Evolutionary conservation across 2,888 invertebrate genomes (phyloP).

Genomic region (Lepidochrysops patricia): DNA sequence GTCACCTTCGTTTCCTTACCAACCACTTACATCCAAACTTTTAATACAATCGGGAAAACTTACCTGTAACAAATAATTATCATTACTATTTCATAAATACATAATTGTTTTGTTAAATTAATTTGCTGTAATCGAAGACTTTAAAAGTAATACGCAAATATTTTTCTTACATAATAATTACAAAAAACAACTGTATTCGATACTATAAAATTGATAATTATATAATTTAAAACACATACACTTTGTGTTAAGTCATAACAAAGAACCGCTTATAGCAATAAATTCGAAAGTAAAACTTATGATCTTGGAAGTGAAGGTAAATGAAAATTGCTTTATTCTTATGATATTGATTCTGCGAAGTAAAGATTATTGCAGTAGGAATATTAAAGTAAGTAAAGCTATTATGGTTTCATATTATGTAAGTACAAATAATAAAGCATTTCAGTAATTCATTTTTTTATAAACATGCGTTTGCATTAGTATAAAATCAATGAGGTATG

Average conservation of each 20-base stretch:
- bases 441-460: too few relatives aligned
- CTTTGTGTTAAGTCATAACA: constrained; percentile 11
- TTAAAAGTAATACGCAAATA: too few relatives aligned
- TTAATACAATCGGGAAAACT: neutral
- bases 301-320: constrained; percentile 59
- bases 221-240: neutral
- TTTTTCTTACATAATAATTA: neutral
- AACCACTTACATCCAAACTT: neutral
- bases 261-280: constrained; percentile 1
- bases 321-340: neutral
- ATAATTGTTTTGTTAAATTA: too few relatives aligned
- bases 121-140: too few relatives aligned
- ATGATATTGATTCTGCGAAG: neutral
- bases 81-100: too few relatives aligned
- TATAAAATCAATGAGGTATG: too few relatives aligned
- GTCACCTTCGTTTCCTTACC: too few relatives aligned
- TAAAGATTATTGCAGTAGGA: neutral
- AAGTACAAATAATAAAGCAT: too few relatives aligned
- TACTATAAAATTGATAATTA: neutral
- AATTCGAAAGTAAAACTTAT: constrained; percentile 57
- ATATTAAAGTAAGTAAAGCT: neutral
- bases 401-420: too few relatives aligned
- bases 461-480: too few relatives aligned
- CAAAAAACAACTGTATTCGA: neutral
- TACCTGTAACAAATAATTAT: neutral